Base-by-base conservation (phyloP, 2,888 invertebrate genomes). In the Hemithea aestivaria region DNA sequence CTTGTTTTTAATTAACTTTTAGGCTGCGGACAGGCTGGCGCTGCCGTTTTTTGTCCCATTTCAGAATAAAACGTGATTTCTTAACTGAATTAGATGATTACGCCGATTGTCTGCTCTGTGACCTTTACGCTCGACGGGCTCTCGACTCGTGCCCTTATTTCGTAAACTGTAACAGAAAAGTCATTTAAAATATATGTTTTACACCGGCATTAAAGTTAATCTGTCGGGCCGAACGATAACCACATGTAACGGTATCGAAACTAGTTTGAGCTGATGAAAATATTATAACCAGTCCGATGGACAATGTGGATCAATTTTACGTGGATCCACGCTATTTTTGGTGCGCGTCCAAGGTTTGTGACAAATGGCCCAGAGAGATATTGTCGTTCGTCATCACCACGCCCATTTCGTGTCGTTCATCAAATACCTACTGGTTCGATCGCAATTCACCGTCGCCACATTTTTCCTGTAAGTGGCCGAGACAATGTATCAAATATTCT, bases 1-100 rank as follows among this genome's bases (percentile, higher is more conserved):
- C 57, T 58, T 62, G 62, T 56, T 63, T 62, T 66, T 75, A 73
- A 76, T 77, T 74, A 71, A 70, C 62, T 70, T 64, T 73, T 62
- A 63, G 63, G 56, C 60, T 53, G 58, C 58, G 57, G 56, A 56
- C 57, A 46, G 51, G 46, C 40, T 38, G 52, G 40, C 55, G 44
- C 48, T 56, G 33, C 40, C 31, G 31, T 43, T 51, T 41, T 51
- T 52, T 48, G 42, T 56, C 51, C 48, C 50, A 51, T 50, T 48
- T 41, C 26, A 34, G 30, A 22, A 28, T 33, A 36, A 47, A 40
- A 51, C 42, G 44, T 55, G 49, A 51, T 62, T 64, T 57, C 40
- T 41, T 47, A 53, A 53, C 30, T 41, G 40, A 44, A 47, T 56
- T 52, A 47, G 48, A 48, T 41, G 32, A 29, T 46, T 37, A 48